These are phyloP conservation scores for Stigmatopora nigra DNA, from an alignment of 2,113 vertebrate genomes.

Conservation along the genomic window DNA sequence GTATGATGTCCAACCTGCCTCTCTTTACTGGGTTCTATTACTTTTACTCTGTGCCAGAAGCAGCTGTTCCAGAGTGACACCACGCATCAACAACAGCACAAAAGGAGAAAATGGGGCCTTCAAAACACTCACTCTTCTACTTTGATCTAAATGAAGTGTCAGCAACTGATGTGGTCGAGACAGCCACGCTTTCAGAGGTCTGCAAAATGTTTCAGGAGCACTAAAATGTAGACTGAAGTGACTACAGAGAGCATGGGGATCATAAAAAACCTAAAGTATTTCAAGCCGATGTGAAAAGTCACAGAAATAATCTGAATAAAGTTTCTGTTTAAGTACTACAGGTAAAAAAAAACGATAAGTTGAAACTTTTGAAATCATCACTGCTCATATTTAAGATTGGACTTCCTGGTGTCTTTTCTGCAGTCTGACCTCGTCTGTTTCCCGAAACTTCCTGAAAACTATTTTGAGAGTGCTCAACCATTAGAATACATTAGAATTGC, in stretches of 20 bases:
- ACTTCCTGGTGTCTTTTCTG: slow-evolving; percentile 25
- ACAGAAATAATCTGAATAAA: slow-evolving; percentile 2
- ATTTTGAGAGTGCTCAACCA: slow-evolving; percentile 55
- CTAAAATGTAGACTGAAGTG: slow-evolving; percentile 29
- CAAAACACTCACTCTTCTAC: slow-evolving; percentile 21
- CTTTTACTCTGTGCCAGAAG: slow-evolving; percentile 32
- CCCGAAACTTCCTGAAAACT: slow-evolving; percentile 64
- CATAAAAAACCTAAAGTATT: slow-evolving; percentile 19
- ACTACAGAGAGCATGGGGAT: slow-evolving; percentile 29
- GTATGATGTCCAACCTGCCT: background rate
- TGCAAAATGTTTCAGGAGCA: slow-evolving; percentile 42
- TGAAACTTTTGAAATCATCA: slow-evolving; percentile 23
- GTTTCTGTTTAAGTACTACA: slow-evolving; percentile 1
- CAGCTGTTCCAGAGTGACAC: slow-evolving; percentile 53
- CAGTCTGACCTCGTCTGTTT: slow-evolving; percentile 37
- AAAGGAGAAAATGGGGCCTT: slow-evolving; percentile 43
- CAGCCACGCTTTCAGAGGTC: slow-evolving; percentile 21
- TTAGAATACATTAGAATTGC: slow-evolving; percentile 16
- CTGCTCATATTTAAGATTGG: slow-evolving; percentile 27
- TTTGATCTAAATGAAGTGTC: slow-evolving; percentile 48
- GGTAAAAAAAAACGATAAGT: slow-evolving; percentile 15
- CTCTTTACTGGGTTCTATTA: slow-evolving; percentile 10
- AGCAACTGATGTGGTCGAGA: slow-evolving; percentile 49
- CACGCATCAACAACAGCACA: slow-evolving; percentile 40
- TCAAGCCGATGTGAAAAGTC: slow-evolving; percentile 20